Conservation (phyloP, 2,797 vertebrate species). For the Nothura maculosa region DNA sequence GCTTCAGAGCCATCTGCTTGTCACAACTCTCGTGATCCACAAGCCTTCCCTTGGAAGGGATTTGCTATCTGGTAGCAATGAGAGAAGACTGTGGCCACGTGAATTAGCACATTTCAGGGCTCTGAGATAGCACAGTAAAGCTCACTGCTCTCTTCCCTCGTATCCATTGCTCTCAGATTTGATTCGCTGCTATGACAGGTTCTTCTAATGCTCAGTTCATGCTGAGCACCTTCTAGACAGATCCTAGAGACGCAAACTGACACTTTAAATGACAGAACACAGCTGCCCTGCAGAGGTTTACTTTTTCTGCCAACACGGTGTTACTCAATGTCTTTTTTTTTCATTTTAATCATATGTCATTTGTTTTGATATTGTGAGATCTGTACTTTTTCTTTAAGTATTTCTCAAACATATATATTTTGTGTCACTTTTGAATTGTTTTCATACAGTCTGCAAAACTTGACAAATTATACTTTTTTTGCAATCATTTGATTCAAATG, state of each 20-base stretch:
- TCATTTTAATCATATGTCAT: constrained; percentile 48
- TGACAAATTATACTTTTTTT: constrained; percentile 68
- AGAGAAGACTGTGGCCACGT: neutral
- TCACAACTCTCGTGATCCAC: neutral
- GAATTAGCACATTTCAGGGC: constrained; percentile 27
- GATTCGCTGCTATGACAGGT: constrained; percentile 66
- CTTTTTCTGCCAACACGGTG: constrained; percentile 61
- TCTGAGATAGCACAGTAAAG: constrained; percentile 33
- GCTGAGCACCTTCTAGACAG: constrained; percentile 1
- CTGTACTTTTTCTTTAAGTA: constrained; percentile 64
- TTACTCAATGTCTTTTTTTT: constrained; percentile 43
- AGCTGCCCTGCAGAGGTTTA: constrained; percentile 66
- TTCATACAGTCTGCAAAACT: constrained; percentile 66
- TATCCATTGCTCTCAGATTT: constrained; percentile 18
- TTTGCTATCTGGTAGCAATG: neutral
- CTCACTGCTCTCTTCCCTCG: neutral
- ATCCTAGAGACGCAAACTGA: constrained; percentile 65
- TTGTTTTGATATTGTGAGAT: constrained; percentile 68
- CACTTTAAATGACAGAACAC: constrained; percentile 67
- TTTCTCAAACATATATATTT: constrained; percentile 73
- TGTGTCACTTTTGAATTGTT: constrained; percentile 74
- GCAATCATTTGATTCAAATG: constrained; percentile 46
- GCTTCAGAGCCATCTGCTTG: neutral
- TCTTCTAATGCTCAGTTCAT: constrained; percentile 56
- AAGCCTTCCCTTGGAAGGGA: neutral